These are phyloP conservation scores for Verasper variegatus DNA, from an alignment of 2,113 vertebrate genomes.

Conservation along the genomic window DNA sequence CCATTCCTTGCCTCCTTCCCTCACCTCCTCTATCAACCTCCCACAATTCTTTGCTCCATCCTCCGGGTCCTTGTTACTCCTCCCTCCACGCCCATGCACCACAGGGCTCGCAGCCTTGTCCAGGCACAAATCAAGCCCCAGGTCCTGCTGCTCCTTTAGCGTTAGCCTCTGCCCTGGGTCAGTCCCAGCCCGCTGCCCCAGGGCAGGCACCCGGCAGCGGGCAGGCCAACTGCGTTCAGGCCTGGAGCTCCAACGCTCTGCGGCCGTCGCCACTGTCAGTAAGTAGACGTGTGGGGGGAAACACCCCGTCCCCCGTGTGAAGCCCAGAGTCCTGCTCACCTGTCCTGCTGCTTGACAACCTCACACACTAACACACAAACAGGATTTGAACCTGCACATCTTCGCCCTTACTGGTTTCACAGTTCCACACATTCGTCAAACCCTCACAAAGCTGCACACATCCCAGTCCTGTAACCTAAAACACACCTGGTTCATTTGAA, in stretches of 20 bases:
- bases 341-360: not conserved
- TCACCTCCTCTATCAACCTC: constrained; percentile 41
- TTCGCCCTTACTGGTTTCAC: no score
- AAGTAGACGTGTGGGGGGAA: constrained; percentile 80
- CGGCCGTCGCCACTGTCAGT: constrained; percentile 84
- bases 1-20: constrained; percentile 16
- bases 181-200: constrained; percentile 49
- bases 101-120: constrained; percentile 79
- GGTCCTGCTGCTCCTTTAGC: constrained; percentile 62
- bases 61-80: constrained; percentile 35
- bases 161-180: constrained; percentile 54
- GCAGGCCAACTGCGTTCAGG: constrained; percentile 82
- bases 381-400: no score
- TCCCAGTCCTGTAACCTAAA: no score
- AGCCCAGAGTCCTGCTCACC: constrained; percentile 33
- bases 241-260: constrained; percentile 83
- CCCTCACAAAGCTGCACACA: no score
- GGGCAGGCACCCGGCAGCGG: constrained; percentile 79
- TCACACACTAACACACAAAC: no score
- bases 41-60: constrained; percentile 51
- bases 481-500: no score
- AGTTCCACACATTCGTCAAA: no score
- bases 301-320: constrained; percentile 30
- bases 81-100: constrained; percentile 47
- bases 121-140: constrained; percentile 78